Evolutionary conservation across 1,140 invertebrate genomes (phyloP).

Genomic region (Trichonephila clavata): DNA sequence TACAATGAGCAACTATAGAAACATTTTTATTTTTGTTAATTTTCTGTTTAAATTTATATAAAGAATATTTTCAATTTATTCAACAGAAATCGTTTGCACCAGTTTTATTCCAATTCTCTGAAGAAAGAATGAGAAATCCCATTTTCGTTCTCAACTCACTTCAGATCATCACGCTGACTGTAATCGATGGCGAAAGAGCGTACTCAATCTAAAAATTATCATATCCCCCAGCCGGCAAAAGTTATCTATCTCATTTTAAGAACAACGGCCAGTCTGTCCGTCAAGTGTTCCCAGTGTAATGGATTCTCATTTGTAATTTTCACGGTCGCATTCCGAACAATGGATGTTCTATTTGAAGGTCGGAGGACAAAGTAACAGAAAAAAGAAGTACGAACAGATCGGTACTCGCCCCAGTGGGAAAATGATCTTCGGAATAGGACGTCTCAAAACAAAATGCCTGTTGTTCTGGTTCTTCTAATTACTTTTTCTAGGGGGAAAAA

Average conservation of each 20-base stretch:
- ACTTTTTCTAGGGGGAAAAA: background rate
- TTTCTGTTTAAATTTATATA: no score
- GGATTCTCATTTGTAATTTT: constrained; percentile 17
- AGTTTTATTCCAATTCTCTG: background rate
- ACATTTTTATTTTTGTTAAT: no score
- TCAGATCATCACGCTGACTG: background rate
- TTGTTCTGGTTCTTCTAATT: background rate
- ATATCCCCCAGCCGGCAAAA: background rate
- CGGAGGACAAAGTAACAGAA: constrained; percentile 13
- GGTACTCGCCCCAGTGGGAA: constrained; percentile 11
- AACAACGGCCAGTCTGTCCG: constrained; percentile 7
- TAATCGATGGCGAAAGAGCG: background rate
- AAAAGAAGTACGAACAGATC: background rate
- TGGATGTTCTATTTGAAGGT: constrained; percentile 6
- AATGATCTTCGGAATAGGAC: background rate
- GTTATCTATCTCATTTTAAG: background rate
- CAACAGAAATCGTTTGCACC: no score
- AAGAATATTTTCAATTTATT: no score
- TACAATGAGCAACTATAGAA: no score
- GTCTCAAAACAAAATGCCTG: background rate
- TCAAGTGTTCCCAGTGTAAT: constrained; percentile 24
- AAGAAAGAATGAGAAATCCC: no score
- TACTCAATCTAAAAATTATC: background rate
- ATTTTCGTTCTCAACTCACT: background rate
- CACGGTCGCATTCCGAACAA: constrained; percentile 9